Evolutionary conservation across 2,888 invertebrate species (phyloP), one percentile per base, ranked within the genome.

Genomic region (Alcis repandata): DNA sequence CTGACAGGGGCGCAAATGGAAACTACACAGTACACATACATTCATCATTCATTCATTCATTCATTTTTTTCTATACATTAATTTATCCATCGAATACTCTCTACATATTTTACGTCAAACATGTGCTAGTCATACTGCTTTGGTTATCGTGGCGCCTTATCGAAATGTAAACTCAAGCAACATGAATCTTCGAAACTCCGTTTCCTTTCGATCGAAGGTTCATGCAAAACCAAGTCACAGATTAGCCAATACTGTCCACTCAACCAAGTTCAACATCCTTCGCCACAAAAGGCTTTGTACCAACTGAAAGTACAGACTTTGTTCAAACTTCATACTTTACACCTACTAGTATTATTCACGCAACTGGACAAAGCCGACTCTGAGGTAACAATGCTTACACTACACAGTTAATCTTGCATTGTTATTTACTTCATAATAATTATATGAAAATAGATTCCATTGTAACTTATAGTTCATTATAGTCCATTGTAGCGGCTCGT

Each of bases 251-350:
- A 32, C 15, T 43, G 10, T 15, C 32, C 15, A 10, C n/a, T 27
- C 7, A 22, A 8, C n/a, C 7, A 22, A 49, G 54, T 45, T 51
- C 17, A 65, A 65, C 49, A 56, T 15, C 64, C 64, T 56, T 56
- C 45, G 11, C 11, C 40, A 57, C 51, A 59, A 65, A 62, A 60
- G 60, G 54, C 56, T 64, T 59, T 64, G 53, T 63, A 41, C n/a
- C 41, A 19, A 49, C 52, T 52, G 45, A 51, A 45, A 52, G 33
- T 41, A 13, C 11, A 41, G 22, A 57, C 51, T 52, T 63, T 63
- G 51, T 57, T 63, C 33, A 17, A 41, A 46, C 48, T 38, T 17
- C 45, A 13, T 13, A 38, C 38, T 40, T 27, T 32, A 41, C 49
- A 15, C 27, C 27, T 56, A 19, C 15, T 56, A 15, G 48, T 15